phyloP scores from a whole-genome alignment of 1,140 invertebrate genomes.

The Hestina assimilis region DNA sequence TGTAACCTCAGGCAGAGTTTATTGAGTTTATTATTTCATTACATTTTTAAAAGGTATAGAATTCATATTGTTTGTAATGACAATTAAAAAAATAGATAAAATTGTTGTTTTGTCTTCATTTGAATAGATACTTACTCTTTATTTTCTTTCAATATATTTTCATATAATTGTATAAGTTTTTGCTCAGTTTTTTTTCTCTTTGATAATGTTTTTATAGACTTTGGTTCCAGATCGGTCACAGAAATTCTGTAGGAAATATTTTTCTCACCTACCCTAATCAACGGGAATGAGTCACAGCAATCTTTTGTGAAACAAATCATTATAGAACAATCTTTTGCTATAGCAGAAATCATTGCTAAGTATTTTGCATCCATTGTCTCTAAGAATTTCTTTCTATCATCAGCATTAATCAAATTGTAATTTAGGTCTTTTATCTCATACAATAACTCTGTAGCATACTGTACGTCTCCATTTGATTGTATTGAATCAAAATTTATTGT shows the following conservation, averaged over 20 bases:
- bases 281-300: slow-evolving; percentile 26
- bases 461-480: slow-evolving; percentile 14
- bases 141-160: slow-evolving; percentile 18
- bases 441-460: slow-evolving; percentile 47
- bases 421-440: slow-evolving; percentile 32
- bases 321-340: slow-evolving; percentile 72
- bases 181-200: slow-evolving; percentile 54
- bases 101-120: neutral
- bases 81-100: no score
- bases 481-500: slow-evolving; percentile 19
- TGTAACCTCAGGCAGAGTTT: no score
- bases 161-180: slow-evolving; percentile 47
- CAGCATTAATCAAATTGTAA: slow-evolving; percentile 34
- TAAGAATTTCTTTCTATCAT: slow-evolving; percentile 42
- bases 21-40: no score
- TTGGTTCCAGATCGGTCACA: slow-evolving; percentile 72
- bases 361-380: slow-evolving; percentile 31
- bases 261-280: slow-evolving; percentile 33
- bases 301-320: slow-evolving; percentile 67
- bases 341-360: slow-evolving; percentile 60
- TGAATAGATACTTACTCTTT: slow-evolving; percentile 9
- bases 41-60: neutral
- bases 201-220: slow-evolving; percentile 44
- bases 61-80: neutral
- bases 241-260: slow-evolving; percentile 54